Evolutionary conservation across 2,113 vertebrate genomes (phyloP).

Genomic region (Notarius quadriscutis): DNA sequence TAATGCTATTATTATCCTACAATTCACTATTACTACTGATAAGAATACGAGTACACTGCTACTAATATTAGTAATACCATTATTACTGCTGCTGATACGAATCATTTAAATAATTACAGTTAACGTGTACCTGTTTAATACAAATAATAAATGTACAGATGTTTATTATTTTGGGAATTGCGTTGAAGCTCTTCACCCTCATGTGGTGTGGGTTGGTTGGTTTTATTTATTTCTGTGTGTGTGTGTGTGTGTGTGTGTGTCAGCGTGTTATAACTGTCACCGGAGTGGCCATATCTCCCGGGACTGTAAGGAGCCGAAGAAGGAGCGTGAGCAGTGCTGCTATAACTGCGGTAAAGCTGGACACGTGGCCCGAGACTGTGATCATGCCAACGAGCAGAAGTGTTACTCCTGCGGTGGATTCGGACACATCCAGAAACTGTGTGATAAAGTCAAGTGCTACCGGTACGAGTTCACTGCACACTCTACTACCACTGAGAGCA

Average conservation of each 20-base stretch:
- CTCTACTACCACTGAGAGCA: neutral
- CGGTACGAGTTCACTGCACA: slow-evolving; percentile 71
- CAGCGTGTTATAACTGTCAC: slow-evolving; percentile 99
- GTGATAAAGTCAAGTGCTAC: slow-evolving; percentile 99
- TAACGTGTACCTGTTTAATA: neutral
- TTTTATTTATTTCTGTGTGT: neutral
- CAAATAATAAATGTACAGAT: neutral
- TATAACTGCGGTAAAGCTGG: slow-evolving; percentile 98
- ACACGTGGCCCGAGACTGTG: slow-evolving; percentile 96
- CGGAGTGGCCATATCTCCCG: slow-evolving; percentile 97
- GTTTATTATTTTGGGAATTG: neutral
- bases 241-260: too few relatives aligned
- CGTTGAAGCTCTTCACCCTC: neutral
- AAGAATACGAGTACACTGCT: too few relatives aligned
- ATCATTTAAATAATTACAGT: neutral
- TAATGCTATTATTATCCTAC: neutral
- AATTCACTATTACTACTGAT: neutral
- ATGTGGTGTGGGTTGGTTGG: too few relatives aligned
- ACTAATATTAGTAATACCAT: too few relatives aligned
- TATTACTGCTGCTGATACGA: neutral
- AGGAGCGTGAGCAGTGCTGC: slow-evolving; percentile 96
- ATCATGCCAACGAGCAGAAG: slow-evolving; percentile 96
- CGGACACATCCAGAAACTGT: slow-evolving; percentile 98
- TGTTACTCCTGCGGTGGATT: slow-evolving; percentile 98
- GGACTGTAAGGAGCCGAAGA: slow-evolving; percentile 98